A percentile compares a stretch with the other conserved stretches of the same genome.
Conservation (phyloP, 2,113 vertebrate species). For the Oenanthe oenanthe region DNA sequence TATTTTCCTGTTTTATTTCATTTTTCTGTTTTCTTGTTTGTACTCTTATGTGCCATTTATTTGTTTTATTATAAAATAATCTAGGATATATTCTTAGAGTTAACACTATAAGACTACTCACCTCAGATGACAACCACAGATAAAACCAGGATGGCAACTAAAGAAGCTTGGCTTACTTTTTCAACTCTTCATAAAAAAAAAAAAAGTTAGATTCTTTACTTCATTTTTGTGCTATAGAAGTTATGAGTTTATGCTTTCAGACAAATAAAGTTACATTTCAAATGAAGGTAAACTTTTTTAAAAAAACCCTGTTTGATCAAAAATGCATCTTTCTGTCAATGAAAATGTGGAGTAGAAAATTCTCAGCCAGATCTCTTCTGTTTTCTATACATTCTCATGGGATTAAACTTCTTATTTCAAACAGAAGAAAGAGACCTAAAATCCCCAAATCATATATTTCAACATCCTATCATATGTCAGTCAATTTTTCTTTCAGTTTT, state of each 20-base stretch:
- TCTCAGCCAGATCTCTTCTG: slow-evolving; percentile 16
- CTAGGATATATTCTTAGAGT: not conserved
- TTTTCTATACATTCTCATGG: slow-evolving; percentile 9
- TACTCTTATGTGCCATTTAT: not conserved
- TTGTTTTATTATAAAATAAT: not conserved
- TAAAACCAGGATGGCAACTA: not conserved
- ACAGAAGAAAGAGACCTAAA: slow-evolving; percentile 28
- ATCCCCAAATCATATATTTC: slow-evolving; percentile 38
- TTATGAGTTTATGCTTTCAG: not conserved
- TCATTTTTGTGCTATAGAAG: not conserved
- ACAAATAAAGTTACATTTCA: not conserved
- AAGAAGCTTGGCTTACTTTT: not conserved
- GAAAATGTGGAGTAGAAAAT: not conserved
- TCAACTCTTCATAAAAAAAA: not conserved
- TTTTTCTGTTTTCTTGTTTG: not conserved
- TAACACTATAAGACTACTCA: not conserved
- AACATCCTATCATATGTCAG: slow-evolving; percentile 18
- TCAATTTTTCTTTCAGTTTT: slow-evolving; percentile 44
- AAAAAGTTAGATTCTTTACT: not conserved
- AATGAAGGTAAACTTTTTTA: not conserved
- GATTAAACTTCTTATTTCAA: slow-evolving; percentile 39
- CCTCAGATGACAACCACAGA: not conserved
- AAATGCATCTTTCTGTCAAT: slow-evolving; percentile 36
- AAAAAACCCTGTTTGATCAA: slow-evolving; percentile 11
- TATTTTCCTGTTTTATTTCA: fast-evolving